Percentiles rank a stretch among this genome's conserved stretches.
Conservation (phyloP, 2,888 invertebrate species). For the Drosophila pseudotakahashii region DNA sequence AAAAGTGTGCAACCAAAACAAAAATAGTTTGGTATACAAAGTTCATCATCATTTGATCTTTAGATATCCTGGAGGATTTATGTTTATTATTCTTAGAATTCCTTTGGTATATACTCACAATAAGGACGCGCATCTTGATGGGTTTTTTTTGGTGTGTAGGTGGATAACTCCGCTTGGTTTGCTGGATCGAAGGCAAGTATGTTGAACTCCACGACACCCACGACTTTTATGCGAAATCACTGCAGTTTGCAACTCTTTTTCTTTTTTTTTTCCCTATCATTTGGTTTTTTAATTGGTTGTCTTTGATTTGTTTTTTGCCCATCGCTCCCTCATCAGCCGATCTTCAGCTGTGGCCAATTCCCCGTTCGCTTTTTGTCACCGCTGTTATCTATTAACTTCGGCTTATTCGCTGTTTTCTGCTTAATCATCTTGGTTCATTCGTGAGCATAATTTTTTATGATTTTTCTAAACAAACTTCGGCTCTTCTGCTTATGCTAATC, state of each 20-base stretch:
- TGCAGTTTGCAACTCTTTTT: constrained; percentile 41
- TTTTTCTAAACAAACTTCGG: constrained; percentile 45
- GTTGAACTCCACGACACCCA: constrained; percentile 49
- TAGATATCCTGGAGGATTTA: neutral
- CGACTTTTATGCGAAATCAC: constrained; percentile 62
- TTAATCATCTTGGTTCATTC: constrained; percentile 14
- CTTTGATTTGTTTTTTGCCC: constrained; percentile 46
- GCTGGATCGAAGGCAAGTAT: constrained; percentile 57
- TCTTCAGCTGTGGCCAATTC: constrained; percentile 22
- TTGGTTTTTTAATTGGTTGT: constrained; percentile 44
- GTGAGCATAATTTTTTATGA: constrained; percentile 52
- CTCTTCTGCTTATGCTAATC: constrained; percentile 64
- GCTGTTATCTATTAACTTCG: constrained; percentile 16
- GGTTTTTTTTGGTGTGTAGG: constrained; percentile 14
- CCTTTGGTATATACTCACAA: constrained; percentile 55
- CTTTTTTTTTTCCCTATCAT: constrained; percentile 37
- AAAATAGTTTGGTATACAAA: too few species aligned
- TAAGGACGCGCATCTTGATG: constrained; percentile 71
- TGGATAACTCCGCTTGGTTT: constrained; percentile 53
- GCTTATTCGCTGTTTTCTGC: constrained; percentile 6
- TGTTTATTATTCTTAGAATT: too few species aligned
- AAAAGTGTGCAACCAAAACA: too few species aligned
- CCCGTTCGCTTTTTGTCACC: constrained; percentile 39
- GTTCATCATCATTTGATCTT: too few species aligned
- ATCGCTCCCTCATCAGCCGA: constrained; percentile 38